A percentile compares a stretch with the other conserved stretches of the same genome.
phyloP scores from a whole-genome alignment of 2,888 invertebrate genomes.

The Aproaerema taeniolella region DNA sequence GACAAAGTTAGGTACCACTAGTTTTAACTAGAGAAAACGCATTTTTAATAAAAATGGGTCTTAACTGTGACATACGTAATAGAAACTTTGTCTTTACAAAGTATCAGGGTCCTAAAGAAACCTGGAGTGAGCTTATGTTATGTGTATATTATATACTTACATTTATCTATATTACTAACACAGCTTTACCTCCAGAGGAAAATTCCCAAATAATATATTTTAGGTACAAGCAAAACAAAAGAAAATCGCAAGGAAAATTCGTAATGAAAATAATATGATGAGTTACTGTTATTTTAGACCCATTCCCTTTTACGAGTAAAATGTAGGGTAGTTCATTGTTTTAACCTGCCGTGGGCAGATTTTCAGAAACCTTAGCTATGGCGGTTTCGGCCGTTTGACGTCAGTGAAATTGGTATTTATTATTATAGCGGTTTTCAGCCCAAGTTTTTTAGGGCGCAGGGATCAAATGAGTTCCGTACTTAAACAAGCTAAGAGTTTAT shows the following conservation, averaged over 20 bases:
- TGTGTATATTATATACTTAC: no score
- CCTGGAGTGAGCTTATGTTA: no score
- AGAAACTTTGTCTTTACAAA: no score
- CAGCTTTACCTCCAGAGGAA: no score
- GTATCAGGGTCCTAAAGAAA: no score
- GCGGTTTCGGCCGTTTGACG: slow-evolving; percentile 27
- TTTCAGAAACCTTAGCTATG: slow-evolving; percentile 17
- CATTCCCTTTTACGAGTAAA: slow-evolving; percentile 24
- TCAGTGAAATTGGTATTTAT: slow-evolving; percentile 44
- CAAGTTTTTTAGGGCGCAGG: slow-evolving; percentile 24
- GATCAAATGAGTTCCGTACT: slow-evolving; percentile 35
- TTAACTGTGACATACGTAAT: no score
- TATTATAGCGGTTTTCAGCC: slow-evolving; percentile 29
- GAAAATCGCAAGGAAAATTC: slow-evolving; percentile 3
- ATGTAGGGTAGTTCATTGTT: slow-evolving; percentile 31
- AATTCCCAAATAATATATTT: no score
- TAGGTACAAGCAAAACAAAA: no score
- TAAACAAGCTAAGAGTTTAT: slow-evolving; percentile 35
- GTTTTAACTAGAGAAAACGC: no score
- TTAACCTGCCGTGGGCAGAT: slow-evolving; percentile 27
- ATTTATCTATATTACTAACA: no score
- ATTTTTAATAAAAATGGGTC: no score
- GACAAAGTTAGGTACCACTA: no score
- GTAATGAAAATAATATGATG: slow-evolving; percentile 12
- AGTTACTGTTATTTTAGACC: slow-evolving; percentile 19